Conservation (phyloP, 2,797 vertebrate species). For the Mallotus villosus region DNA sequence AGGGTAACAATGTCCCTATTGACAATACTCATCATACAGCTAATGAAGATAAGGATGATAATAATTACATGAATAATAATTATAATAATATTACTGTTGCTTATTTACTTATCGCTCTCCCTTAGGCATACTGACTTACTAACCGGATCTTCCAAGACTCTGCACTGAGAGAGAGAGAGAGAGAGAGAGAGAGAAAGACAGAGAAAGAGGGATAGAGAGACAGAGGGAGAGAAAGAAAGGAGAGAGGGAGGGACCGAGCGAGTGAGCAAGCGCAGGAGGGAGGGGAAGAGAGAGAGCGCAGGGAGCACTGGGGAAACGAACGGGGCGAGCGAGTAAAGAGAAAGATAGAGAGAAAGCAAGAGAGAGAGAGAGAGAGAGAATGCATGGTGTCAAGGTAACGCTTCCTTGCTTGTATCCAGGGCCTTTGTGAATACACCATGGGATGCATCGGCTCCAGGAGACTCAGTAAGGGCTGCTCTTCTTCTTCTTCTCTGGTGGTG, state of each 20-base stretch:
- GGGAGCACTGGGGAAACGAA: slow-evolving; percentile 38
- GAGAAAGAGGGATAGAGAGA: slow-evolving; percentile 46
- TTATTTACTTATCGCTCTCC: slow-evolving; percentile 58
- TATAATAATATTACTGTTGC: slow-evolving; percentile 41
- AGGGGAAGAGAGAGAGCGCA: slow-evolving; percentile 39
- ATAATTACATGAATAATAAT: slow-evolving; percentile 19
- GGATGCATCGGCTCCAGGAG: slow-evolving; percentile 85
- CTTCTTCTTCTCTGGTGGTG: slow-evolving; percentile 55
- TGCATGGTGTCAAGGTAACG: slow-evolving; percentile 73
- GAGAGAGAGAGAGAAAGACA: slow-evolving; percentile 41
- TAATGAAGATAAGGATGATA: no score
- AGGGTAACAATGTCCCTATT: neutral
- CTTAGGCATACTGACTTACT: slow-evolving; percentile 75
- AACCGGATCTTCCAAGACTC: slow-evolving; percentile 69
- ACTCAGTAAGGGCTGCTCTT: slow-evolving; percentile 75
- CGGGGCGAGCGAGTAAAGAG: slow-evolving; percentile 25
- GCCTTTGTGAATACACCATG: slow-evolving; percentile 85
- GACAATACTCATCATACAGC: neutral
- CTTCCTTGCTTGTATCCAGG: slow-evolving; percentile 81
- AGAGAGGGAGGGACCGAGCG: slow-evolving; percentile 42
- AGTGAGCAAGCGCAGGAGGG: slow-evolving; percentile 50
- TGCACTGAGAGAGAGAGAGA: slow-evolving; percentile 57
- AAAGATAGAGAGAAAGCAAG: slow-evolving; percentile 38
- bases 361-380: slow-evolving; percentile 53
- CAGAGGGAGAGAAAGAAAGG: slow-evolving; percentile 43